Base-by-base conservation (phyloP, 2,113 vertebrate species). In the Oncorhynchus mykiss region DNA sequence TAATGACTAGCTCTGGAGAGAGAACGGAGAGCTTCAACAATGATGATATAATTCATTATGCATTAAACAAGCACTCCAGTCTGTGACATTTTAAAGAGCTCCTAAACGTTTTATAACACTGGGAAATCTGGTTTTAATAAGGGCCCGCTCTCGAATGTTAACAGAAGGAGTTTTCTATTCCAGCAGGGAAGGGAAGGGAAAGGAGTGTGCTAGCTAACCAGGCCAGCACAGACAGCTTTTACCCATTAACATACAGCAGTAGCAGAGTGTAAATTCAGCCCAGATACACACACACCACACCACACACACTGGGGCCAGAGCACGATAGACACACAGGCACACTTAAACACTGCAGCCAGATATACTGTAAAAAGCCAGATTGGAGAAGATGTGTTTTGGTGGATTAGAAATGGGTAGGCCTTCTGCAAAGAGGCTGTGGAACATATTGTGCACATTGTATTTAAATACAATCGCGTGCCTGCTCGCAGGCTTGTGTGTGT, bases 111-210 rank as follows among this genome's bases (percentile, higher is more conserved):
- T 97, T 96, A 96, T 97, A 98, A 96, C 95, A 94, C 94, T 90
- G 94, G 93, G 93, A 96, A 97, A 97, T 99, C 96, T 98, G 96
- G 94, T 96, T 97, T 97, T 97, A 99, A 99, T 98, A 99, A 98
- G 95, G 86, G 94, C 77, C 76, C 81, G 8, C 74, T 90, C 94
- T 94, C 93, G 93, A 95, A 94, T 95, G 94, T 94, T 94, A 95
- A 95, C 95, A 95, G 94, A 95, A 95, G 94, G 94, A 94, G 94
- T 94, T 93, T 92, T 94, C 93, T 95, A 93, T 94, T 62, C 59
- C 59, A 62, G 59, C 93, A 92, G 93, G 92, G 91, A 89, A 92
- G 93, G 68, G 68, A 92, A 91, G 2, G 2, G 27, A 27, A 27
- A 84, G 16, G 83, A 91, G 49, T 88, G 91, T 92, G 94, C 90